These are phyloP conservation scores for Schizotus pectinicornis DNA, from an alignment of 2,888 invertebrate species.

Conservation along the genomic window DNA sequence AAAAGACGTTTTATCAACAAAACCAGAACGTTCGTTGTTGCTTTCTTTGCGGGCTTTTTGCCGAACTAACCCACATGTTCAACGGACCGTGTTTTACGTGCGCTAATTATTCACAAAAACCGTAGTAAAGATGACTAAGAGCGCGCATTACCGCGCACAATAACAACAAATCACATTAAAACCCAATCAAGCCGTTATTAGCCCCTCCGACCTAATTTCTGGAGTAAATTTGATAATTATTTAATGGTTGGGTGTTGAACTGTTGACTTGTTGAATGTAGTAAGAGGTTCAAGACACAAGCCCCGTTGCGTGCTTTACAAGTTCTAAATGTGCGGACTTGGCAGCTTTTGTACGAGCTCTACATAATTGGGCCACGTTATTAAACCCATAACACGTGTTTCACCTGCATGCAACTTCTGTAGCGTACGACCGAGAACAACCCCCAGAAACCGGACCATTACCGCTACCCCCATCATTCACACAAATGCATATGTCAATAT, in stretches of 20 bases:
- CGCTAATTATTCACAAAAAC: slow-evolving; percentile 25
- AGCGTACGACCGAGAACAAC: neutral
- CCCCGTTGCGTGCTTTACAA: slow-evolving; percentile 18
- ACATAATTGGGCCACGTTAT: slow-evolving; percentile 18
- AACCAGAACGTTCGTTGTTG: neutral
- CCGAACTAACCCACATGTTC: slow-evolving; percentile 23
- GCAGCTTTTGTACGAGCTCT: slow-evolving; percentile 20
- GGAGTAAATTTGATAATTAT: slow-evolving; percentile 19
- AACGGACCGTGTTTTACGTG: slow-evolving; percentile 15
- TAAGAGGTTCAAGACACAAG: slow-evolving; percentile 8
- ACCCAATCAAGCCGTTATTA: slow-evolving; percentile 13
- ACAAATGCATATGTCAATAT: slow-evolving; percentile 24
- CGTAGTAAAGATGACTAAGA: slow-evolving; percentile 15
- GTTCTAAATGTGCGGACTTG: slow-evolving; percentile 24
- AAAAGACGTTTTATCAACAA: too few species aligned
- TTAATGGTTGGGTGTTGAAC: slow-evolving; percentile 8
- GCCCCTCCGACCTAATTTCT: neutral
- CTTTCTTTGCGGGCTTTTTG: slow-evolving; percentile 19
- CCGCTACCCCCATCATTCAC: slow-evolving; percentile 15
- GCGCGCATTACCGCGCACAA: slow-evolving; percentile 11
- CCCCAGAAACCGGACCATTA: neutral
- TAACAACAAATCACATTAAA: slow-evolving; percentile 26
- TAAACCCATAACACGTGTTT: slow-evolving; percentile 26
- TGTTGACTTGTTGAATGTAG: neutral
- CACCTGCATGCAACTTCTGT: slow-evolving; percentile 14